Base-by-base conservation (phyloP, 1,140 invertebrate genomes). In the Varroa destructor region DNA sequence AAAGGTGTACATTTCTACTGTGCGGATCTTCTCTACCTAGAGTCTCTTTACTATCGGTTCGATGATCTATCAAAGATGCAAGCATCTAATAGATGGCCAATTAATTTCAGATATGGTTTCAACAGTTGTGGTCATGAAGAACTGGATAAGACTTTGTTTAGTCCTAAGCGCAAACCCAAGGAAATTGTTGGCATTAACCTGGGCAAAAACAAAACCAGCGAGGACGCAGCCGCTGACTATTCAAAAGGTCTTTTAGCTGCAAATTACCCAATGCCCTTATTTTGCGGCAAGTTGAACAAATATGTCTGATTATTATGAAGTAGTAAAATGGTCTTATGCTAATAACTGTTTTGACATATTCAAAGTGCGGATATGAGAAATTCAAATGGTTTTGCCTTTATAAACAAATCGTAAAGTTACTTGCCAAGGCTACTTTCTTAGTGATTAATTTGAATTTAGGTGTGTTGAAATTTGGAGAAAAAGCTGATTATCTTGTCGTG, bases 51-150 rank as follows among this genome's bases (percentile, higher is more conserved):
- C 25, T 25, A 25, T 25, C 25, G 25, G 25, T 25, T 25, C 25
- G 25, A 25, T 25, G 25, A 25, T 25, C 25, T 25, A 25, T 25
- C 25, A 25, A 25, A 25, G 25, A 25, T 25, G 25, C 25, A 8
- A 51, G 3, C 46, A 51, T 8, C 8, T 8, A 51, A 8, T 51
- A 8, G 46, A 51, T 3, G 8, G 3, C 46, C 46, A 51, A 51
- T 51, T 51, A 8, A 1, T 77, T 76, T 61, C 74, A 84, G 84
- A 73, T 90, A 89, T 83, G 93, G 96, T 6, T 99, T 99, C 77
- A 99, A 99, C 79, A 98, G 91, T 80, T 86, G 92, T 76, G 96
- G 96, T 0, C 90, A 96, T 78, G 82, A 89, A 25, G 75, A 76
- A 64, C 88, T 92, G 0, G 83, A 84, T 55, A 73, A 84, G 64